Evolutionary conservation across 2,113 vertebrate species (phyloP), one percentile per base, ranked within the genome.

Genomic region (Acanthochromis polyacanthus): DNA sequence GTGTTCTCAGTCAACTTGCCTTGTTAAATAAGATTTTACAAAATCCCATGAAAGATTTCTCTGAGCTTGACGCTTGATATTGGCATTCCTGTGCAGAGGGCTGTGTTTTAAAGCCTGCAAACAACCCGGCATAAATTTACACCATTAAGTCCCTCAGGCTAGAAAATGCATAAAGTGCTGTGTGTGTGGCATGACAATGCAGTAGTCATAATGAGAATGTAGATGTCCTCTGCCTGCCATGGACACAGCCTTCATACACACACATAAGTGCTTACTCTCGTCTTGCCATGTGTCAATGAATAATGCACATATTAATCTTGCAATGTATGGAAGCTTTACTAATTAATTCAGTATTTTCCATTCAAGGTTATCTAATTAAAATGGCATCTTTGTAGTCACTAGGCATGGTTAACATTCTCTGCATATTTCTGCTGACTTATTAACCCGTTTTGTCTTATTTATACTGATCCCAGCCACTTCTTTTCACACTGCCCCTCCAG

Each of bases 221-320:
- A 73, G 82, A 71, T 43, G 84, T 72, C 81, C 82, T 91, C 80
- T 48, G 75, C 30, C 67, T 58, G 51, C 57, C 62, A 55, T 57
- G 85, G 65, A 55, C 50, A 2, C 20, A 67, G 36, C 59, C 65
- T 76, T 69, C 51, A 55, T n/a, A 87, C 79, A 71, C 80, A 63
- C 66, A 64, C 68, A 12, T 25, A 89, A 87, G 75, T 65, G 82
- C 83, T 83, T 87, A 52, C 81, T 70, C 70, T 76, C 12, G 15
- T 63, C 74, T 56, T 85, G 62, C 74, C 5, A 40, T 45, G 59
- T 63, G 78, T 56, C 66, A 6, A 89, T 93, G 82, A 93, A 92
- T 90, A 89, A 92, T 91, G 83, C 76, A 92, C 84, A 87, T 71
- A 67, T 84, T 87, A 89, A 90, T 86, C 64, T 38, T 16, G 5